Evolutionary conservation across 2,797 vertebrate genomes (phyloP).

Genomic region (Neoniphon sammara): DNA sequence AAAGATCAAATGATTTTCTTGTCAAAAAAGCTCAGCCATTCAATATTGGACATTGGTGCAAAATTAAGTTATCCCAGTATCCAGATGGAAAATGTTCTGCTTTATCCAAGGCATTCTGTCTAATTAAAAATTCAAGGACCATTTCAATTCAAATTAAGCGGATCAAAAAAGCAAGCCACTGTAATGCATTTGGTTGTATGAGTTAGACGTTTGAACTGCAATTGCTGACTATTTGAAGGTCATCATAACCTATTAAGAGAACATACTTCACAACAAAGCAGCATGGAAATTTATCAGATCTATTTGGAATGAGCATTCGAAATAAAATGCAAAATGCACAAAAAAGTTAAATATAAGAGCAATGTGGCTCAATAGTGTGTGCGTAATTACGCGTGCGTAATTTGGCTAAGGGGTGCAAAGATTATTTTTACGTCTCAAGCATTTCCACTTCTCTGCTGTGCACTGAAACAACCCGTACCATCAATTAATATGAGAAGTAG

Average conservation of each 20-base stretch:
- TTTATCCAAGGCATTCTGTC: neutral
- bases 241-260: neutral
- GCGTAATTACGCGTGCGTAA: conserved; percentile 67
- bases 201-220: neutral
- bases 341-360: neutral
- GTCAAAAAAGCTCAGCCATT: too few relatives aligned
- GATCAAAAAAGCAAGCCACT: neutral
- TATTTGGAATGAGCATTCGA: too few relatives aligned
- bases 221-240: neutral
- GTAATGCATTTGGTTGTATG: neutral
- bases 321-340: too few relatives aligned
- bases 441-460: neutral
- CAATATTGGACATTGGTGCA: too few relatives aligned
- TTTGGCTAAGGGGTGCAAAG: conserved; percentile 20
- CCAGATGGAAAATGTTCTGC: neutral
- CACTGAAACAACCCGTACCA: conserved; percentile 16
- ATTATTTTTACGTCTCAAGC: neutral
- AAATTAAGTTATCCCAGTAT: neutral
- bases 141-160: neutral
- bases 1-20: too few relatives aligned
- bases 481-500: neutral
- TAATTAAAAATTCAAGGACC: too few relatives aligned
- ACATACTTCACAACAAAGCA: too few relatives aligned
- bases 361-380: neutral
- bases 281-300: too few relatives aligned